These are phyloP conservation scores for Synodontis membranacea DNA, from an alignment of 2,113 vertebrate species.

Conservation along the genomic window DNA sequence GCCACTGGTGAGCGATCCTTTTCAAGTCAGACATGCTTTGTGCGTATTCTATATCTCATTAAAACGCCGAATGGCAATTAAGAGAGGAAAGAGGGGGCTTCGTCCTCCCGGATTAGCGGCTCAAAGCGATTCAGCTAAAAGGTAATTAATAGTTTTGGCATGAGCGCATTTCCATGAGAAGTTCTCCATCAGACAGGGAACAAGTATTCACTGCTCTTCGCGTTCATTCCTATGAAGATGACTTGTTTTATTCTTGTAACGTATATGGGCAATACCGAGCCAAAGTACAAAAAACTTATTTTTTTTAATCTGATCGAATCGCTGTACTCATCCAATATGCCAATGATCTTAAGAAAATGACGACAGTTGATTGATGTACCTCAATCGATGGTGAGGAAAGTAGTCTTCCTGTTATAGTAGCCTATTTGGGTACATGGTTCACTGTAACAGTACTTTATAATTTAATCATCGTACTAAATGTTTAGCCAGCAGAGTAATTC, in stretches of 20 bases:
- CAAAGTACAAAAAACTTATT: too few relatives aligned
- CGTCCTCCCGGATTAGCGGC: constrained; percentile 56
- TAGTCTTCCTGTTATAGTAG: neutral
- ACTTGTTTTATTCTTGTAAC: neutral
- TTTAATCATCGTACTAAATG: neutral
- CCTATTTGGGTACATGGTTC: neutral
- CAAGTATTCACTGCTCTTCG: constrained; percentile 3
- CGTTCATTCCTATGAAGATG: neutral
- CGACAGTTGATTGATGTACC: neutral
- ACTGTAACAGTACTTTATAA: neutral
- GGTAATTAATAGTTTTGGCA: constrained; percentile 65
- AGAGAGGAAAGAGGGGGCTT: constrained; percentile 28
- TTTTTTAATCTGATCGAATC: too few relatives aligned
- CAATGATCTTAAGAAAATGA: neutral
- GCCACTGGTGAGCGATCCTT: constrained; percentile 82
- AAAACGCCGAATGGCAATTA: constrained; percentile 63
- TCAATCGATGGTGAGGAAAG: neutral
- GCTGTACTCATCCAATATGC: neutral
- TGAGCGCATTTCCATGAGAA: constrained; percentile 33
- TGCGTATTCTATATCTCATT: constrained; percentile 86
- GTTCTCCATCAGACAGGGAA: constrained; percentile 29
- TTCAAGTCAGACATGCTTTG: constrained; percentile 78
- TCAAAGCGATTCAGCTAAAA: constrained; percentile 64
- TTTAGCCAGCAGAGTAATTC: neutral
- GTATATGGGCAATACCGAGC: neutral